Evolutionary conservation across 1,140 invertebrate species (phyloP).

Genomic region (Tribolium madens): DNA sequence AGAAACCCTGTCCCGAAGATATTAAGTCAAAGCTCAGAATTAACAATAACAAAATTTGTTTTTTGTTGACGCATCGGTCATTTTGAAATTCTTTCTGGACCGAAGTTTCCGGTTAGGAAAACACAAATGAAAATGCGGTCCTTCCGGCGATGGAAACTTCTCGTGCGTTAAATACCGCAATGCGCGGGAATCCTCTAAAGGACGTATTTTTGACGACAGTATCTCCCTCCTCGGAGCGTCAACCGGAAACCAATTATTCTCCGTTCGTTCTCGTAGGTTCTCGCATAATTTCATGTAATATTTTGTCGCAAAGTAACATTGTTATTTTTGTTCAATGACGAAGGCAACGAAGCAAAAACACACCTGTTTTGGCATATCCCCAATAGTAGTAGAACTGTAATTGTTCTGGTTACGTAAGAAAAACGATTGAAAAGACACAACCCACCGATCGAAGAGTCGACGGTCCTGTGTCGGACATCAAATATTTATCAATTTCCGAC

Average conservation of each 20-base stretch:
- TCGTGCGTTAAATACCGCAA: constrained; percentile 17
- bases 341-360: constrained; percentile 31
- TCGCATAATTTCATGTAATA: constrained; percentile 14
- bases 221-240: constrained; percentile 4
- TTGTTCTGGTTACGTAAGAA: constrained; percentile 9
- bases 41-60: not conserved
- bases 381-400: not conserved
- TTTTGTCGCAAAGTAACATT: constrained; percentile 15
- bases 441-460: not conserved
- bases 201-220: not conserved
- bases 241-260: constrained; percentile 11
- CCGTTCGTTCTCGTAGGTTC: not conserved
- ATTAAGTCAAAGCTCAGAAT: not conserved
- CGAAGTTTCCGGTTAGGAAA: not conserved
- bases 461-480: not conserved
- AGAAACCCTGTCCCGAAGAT: not conserved
- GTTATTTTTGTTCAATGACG: constrained; percentile 34
- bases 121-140: constrained; percentile 9
- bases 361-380: constrained; percentile 38
- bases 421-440: not conserved
- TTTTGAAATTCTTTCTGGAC: not conserved
- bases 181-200: constrained; percentile 3
- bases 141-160: not conserved
- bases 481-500: constrained; percentile 19
- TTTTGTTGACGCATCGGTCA: not conserved